Evolutionary conservation across 2,113 vertebrate genomes (phyloP).

Genomic region (Fregetta grallaria): DNA sequence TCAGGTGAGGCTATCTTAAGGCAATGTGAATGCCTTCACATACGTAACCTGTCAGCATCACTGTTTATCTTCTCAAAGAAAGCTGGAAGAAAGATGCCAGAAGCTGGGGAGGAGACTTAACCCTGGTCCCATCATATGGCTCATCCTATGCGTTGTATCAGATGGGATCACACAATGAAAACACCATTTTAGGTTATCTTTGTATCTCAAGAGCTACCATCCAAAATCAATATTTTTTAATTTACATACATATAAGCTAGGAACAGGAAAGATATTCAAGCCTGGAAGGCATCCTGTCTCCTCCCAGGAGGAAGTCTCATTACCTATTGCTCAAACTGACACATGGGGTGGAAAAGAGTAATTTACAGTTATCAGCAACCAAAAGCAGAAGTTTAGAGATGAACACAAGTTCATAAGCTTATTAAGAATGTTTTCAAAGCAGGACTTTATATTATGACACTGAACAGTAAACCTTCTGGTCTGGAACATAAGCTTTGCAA

Average conservation of each 20-base stretch:
- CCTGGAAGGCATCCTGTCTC: slow-evolving; percentile 63
- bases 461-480: background rate
- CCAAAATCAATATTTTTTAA: slow-evolving; percentile 61
- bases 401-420: background rate
- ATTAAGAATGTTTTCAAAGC: background rate
- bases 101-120: slow-evolving; percentile 50
- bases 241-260: slow-evolving; percentile 62
- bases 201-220: slow-evolving; percentile 28
- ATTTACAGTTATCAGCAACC: slow-evolving; percentile 13
- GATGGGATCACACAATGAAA: slow-evolving; percentile 48
- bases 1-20: slow-evolving; percentile 46
- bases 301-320: slow-evolving; percentile 48
- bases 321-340: slow-evolving; percentile 27
- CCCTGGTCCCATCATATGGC: background rate
- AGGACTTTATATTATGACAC: background rate
- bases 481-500: background rate
- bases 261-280: slow-evolving; percentile 59
- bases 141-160: slow-evolving; percentile 10
- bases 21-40: slow-evolving; percentile 41
- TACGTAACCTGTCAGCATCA: slow-evolving; percentile 35
- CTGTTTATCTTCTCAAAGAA: slow-evolving; percentile 41
- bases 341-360: slow-evolving; percentile 1
- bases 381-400: background rate
- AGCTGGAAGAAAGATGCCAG: slow-evolving; percentile 47
- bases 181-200: slow-evolving; percentile 49